Base-by-base conservation (phyloP, 1,140 invertebrate genomes). In the Arctopsyche grandis region DNA sequence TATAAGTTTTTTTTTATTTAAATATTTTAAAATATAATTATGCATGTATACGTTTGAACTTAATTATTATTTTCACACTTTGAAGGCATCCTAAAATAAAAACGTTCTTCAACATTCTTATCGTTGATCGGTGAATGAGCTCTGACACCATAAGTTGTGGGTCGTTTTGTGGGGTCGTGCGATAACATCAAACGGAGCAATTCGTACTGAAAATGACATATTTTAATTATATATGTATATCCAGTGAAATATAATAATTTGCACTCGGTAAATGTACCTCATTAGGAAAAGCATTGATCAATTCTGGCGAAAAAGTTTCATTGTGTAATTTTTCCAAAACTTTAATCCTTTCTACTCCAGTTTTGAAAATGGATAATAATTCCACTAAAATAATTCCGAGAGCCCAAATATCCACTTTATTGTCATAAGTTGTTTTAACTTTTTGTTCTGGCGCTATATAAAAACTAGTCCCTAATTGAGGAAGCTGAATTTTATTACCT, bases 381-480 rank as follows among this genome's bases (percentile, higher is more conserved):
- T 66, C 63, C 19, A 66, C 63, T 3, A 19, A 14, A 14, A 66
- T 66, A 29, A 66, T 66, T 12, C 19, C 63, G 10, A 66, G 24
- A 12, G 63, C 19, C 63, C 63, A 66, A 26, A 66, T 66, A 12
- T 66, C 63, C 24, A 66, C 63, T 26, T 66, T 66, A 66, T 66
- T 22, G 14, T 66, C 24, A 66, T 66, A 66, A 5, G 5, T 66
- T 14, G 1, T 66, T 10, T 22, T 22, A 66, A 24, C 14, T 66
- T 66, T 66, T 29, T 66, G 63, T 12, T 66, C 63, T 66, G 63
- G 63, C 9, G 63, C 63, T 10, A 66, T 66, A 26, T 66, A 66
- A 9, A 66, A n/a, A 66, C 22, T 24, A 26, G 63, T 66, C 0
- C 63, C 63, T 66, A 14, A 7, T 38, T 7, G n/a, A n/a, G n/a